Evolutionary conservation across 2,113 vertebrate genomes (phyloP), one percentile per base, ranked within the genome.

Genomic region (Heptranchias perlo): DNA sequence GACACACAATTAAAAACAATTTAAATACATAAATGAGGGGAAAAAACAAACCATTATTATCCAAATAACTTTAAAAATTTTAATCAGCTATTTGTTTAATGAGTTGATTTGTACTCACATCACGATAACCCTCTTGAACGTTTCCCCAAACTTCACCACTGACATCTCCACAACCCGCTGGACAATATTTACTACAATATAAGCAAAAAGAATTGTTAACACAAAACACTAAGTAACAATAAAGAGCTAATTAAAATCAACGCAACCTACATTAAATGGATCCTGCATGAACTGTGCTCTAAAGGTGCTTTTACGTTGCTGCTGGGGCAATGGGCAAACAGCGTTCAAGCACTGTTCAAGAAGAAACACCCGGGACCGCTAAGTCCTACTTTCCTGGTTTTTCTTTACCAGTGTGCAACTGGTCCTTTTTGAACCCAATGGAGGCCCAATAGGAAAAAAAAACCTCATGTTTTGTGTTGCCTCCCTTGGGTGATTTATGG

Each of bases 121-220:
- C 98, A 97, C 98, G 98, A 97, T 99, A 99, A 96, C 98, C 98
- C 62, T 97, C 97, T 6, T 97, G 98, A 0, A 96, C 97, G 96
- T 97, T 98, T 96, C 98, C 98, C 98, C 98, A 98, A 96, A 99
- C 97, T 52, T 99, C 98, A n/a, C 98, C 98, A 0, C 97, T 96
- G 47, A 98, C 97, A 73, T 97, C 97, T 96, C 97, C 98, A 97
- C 98, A 99, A 96, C 98, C 98, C 0, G 98, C 98, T 0, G 98
- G 98, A 96, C 98, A 99, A 97, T 98, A 99, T 49, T 97, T 96
- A 5, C 98, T 99, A 97, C 58, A 96, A 97, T 89, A 96, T 54
- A 0, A 0, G 87, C 0, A 1, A 94, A 61, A 49, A 0, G 67
- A 96, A 69, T 65, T 7, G 62, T 67, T 61, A 95, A 6, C n/a